Base-by-base conservation (phyloP, 2,888 invertebrate genomes). In the Sthenelais limicola region DNA sequence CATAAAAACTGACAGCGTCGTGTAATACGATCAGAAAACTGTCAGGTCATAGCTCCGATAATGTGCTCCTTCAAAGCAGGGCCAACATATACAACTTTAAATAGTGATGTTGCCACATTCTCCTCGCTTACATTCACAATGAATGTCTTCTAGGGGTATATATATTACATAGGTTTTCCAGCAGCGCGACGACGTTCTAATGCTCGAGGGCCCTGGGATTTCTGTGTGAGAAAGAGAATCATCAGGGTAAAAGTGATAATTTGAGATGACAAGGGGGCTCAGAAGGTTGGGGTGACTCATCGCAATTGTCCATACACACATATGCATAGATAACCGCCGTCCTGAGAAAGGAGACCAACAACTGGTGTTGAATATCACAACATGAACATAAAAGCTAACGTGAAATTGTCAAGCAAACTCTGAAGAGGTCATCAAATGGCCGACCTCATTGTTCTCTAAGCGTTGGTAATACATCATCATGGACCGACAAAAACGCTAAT, bases 1-100 rank as follows among this genome's bases (percentile, higher is more conserved):
- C 35, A 62, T 43, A 62, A 62, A 62, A 62, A 62, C 21, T 62
- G 62, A 62, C 62, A 62, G 62, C 26, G n/a, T 38, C 38, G 24
- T 35, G 62, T 62, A 62, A 62, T 28, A 15, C 62, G 7, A 62
- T 56, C 5, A 32, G 30, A n/a, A 30, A 56, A 56, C 56, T 30
- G 56, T n/a, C 3, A 32, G 30, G 12, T 33, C 30, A 56, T 3
- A 32, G 56, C 30, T 33, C 1, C 56, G 32, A 56, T 56, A 56
- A 56, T 33, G 33, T 56, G 28, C 32, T 33, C 30, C 56, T 56
- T 56, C 56, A 56, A 56, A 56, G 56, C 28, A n/a, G 7, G 30
- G 30, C 1, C 3, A 9, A 56, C 32, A 56, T 56, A 2, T 32
- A 56, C 18, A 32, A 9, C n/a, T n/a, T n/a, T n/a, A n/a, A n/a